A percentile compares a stretch with the other conserved stretches of the same genome.
phyloP scores from a whole-genome alignment of 2,113 vertebrate genomes.

The Protomyctophum bolini region DNA sequence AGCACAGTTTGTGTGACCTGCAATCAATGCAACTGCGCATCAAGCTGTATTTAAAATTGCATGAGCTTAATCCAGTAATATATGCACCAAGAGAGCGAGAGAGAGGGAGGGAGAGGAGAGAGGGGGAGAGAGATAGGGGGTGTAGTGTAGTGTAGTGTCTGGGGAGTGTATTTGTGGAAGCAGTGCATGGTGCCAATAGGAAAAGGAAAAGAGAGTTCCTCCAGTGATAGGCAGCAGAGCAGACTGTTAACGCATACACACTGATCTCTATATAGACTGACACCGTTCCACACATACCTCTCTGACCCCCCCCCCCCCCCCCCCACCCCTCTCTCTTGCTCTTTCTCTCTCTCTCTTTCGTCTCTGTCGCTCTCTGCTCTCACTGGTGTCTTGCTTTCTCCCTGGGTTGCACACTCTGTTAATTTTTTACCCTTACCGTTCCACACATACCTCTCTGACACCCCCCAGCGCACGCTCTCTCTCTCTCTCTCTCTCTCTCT shows the following conservation, averaged over 20 bases:
- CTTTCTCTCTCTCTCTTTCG: conserved; percentile 13
- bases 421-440: too few relatives aligned
- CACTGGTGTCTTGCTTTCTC: too few relatives aligned
- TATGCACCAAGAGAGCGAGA: neutral
- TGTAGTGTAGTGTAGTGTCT: neutral
- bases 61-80: too few relatives aligned
- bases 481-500: conserved; percentile 5
- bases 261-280: conserved; percentile 68
- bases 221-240: conserved; percentile 61
- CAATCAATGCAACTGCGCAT: too few relatives aligned
- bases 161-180: conserved; percentile 59
- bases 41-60: too few relatives aligned
- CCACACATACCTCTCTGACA: too few relatives aligned
- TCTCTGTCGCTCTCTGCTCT: conserved; percentile 9
- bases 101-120: neutral
- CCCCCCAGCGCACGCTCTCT: neutral
- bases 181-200: conserved; percentile 61
- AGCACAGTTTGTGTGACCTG: too few relatives aligned
- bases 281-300: conserved; percentile 69
- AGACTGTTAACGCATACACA: conserved; percentile 67
- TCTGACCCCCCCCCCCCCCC: conserved; percentile 16
- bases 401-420: too few relatives aligned
- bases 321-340: neutral
- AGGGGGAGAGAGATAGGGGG: neutral
- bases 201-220: conserved; percentile 76